phyloP scores from a whole-genome alignment of 2,888 invertebrate genomes.

The Branchipolynoe longqiensis region DNA sequence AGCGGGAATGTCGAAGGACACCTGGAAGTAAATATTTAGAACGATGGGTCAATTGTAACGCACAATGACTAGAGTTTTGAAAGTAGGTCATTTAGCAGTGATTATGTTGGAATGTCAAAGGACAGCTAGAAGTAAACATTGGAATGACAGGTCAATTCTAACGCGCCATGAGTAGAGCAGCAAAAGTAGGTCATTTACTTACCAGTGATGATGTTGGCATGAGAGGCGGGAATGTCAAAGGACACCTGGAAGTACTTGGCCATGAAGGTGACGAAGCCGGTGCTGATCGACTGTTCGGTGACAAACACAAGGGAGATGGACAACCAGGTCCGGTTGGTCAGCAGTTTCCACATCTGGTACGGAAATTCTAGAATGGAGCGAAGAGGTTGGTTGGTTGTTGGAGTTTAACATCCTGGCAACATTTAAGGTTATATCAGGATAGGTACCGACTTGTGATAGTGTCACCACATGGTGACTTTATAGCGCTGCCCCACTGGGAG shows the following conservation, averaged over 20 bases:
- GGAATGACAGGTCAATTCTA: too few relatives aligned
- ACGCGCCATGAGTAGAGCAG: too few relatives aligned
- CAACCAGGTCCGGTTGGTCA: constrained; percentile 63
- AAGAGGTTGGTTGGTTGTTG: too few relatives aligned
- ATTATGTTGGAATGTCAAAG: constrained; percentile 62
- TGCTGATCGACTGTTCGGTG: constrained; percentile 62
- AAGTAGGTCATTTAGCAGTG: constrained; percentile 56
- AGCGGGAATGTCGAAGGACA: constrained; percentile 61
- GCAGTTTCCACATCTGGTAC: constrained; percentile 47
- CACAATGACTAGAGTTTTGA: too few relatives aligned
- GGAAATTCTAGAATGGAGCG: constrained; percentile 61
- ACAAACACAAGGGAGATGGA: constrained; percentile 59
- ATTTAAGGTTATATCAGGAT: too few relatives aligned
- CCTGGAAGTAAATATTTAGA: constrained; percentile 64
- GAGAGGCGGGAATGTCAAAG: constrained; percentile 61
- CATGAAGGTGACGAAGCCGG: constrained; percentile 62
- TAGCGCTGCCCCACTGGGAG: too few relatives aligned
- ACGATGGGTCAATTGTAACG: too few relatives aligned
- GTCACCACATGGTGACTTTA: too few relatives aligned
- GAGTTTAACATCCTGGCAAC: too few relatives aligned
- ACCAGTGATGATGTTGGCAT: constrained; percentile 64
- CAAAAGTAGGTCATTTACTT: not conserved
- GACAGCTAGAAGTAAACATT: constrained; percentile 62
- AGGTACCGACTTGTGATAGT: too few relatives aligned
- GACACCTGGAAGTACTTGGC: constrained; percentile 63